Conservation (phyloP, 2,113 vertebrate species). For the Drymodes brunneopygia region DNA sequence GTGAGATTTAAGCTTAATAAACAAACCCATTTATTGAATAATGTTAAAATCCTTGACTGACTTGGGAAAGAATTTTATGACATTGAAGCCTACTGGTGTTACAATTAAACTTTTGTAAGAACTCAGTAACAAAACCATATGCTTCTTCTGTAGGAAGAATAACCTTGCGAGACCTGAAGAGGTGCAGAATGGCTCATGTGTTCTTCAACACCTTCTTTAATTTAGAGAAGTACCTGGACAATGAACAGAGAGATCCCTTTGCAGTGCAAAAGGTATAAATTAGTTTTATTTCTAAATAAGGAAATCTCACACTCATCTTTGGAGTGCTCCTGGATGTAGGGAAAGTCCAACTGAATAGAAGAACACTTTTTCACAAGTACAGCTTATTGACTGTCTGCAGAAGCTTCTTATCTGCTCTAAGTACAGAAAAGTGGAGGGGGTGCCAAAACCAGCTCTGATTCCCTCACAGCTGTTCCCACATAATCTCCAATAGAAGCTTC, state of each 20-base stretch:
- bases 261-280: conserved; percentile 92
- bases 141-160: conserved; percentile 81
- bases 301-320: not conserved
- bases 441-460: not conserved
- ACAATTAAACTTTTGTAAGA: not conserved
- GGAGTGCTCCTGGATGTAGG: not conserved
- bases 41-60: not conserved
- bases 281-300: not conserved
- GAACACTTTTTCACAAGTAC: not conserved
- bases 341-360: not conserved
- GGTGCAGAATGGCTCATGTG: conserved; percentile 93
- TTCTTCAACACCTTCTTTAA: conserved; percentile 99
- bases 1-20: not conserved
- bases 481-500: not conserved
- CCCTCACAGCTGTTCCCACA: not conserved
- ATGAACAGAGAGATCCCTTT: conserved; percentile 98
- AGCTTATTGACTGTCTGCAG: not conserved
- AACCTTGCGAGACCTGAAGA: conserved; percentile 90
- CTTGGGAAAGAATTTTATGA: not conserved
- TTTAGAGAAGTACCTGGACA: conserved; percentile 98
- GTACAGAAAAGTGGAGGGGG: not conserved
- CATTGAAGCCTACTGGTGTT: not conserved
- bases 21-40: not conserved
- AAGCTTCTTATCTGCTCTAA: not conserved
- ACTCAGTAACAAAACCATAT: not conserved